Percentiles rank a stretch among this genome's conserved stretches.
Evolutionary conservation across 1,140 invertebrate genomes (phyloP).

Genomic region (Archegozetes longisetosus): DNA sequence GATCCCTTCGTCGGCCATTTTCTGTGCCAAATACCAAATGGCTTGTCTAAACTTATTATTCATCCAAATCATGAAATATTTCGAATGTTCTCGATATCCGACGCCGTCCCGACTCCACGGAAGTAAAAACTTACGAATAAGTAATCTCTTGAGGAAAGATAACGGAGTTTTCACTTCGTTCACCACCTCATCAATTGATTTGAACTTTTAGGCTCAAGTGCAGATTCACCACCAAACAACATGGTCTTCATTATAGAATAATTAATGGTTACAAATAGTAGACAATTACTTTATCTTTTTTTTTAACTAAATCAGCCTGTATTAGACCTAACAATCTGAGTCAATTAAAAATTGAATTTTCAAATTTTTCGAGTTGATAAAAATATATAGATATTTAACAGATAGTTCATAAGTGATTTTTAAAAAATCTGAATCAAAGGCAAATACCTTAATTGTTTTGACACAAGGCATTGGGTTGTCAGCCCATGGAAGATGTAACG

Average conservation of each 20-base stretch:
- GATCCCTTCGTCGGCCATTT: constrained; percentile 41
- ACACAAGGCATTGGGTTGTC: constrained; percentile 43
- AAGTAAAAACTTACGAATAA: constrained; percentile 35
- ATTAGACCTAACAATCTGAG: too few relatives aligned
- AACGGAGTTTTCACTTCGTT: background rate
- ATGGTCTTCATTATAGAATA: background rate
- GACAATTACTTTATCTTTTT: background rate
- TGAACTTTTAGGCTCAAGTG: background rate
- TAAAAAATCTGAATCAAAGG: too few relatives aligned
- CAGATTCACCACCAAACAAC: background rate
- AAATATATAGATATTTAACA: too few relatives aligned
- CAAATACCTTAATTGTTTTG: constrained; percentile 39
- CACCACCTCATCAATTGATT: background rate
- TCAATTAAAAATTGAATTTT: background rate
- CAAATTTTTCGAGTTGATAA: too few relatives aligned
- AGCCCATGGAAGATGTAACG: constrained; percentile 46
- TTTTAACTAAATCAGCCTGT: constrained; percentile 27
- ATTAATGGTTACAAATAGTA: background rate
- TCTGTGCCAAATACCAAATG: constrained; percentile 37
- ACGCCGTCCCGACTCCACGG: constrained; percentile 42
- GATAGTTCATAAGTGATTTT: too few relatives aligned
- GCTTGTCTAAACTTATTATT: constrained; percentile 43
- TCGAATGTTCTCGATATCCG: constrained; percentile 22
- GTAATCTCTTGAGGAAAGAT: constrained; percentile 2
- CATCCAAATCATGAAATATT: constrained; percentile 24